These are phyloP conservation scores for Aphelinus atriplicis DNA, from an alignment of 1,140 invertebrate species.

Conservation along the genomic window DNA sequence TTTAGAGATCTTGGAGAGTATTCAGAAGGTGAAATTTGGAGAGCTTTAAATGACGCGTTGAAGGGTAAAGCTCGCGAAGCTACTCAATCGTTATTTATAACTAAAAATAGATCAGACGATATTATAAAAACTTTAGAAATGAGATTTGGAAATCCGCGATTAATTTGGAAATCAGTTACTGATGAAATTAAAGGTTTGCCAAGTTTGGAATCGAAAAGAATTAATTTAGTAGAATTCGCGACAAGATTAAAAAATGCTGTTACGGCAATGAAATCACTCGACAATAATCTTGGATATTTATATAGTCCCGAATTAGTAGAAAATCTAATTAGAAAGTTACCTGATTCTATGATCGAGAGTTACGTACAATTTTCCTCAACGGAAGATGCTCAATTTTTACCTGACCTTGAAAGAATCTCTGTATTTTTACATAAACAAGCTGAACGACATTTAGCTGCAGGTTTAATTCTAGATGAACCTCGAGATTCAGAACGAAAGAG, in stretches of 20 bases:
- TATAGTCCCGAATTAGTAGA: neutral
- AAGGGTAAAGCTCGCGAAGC: conserved; percentile 16
- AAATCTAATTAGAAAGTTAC: neutral
- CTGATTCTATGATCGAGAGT: neutral
- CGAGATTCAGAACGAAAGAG: neutral
- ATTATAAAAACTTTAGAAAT: conserved; percentile 12
- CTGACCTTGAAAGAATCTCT: conserved; percentile 1
- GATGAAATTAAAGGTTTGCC: conserved; percentile 14
- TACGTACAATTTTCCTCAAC: neutral
- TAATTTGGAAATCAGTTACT: neutral
- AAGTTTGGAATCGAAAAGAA: neutral
- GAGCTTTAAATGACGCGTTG: neutral
- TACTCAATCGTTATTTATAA: neutral
- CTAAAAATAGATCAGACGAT: neutral
- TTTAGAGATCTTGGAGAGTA: neutral
- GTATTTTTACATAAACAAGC: conserved; percentile 10
- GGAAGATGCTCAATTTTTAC: neutral
- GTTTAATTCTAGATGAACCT: neutral
- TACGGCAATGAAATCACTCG: neutral
- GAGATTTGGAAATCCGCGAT: neutral
- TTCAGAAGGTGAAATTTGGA: neutral
- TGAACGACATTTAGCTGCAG: neutral
- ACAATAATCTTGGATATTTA: conserved; percentile 1
- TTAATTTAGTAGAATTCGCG: neutral
- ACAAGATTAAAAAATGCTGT: neutral